Percentiles rank a stretch among this genome's conserved stretches.
Evolutionary conservation across 2,888 invertebrate species (phyloP).

Genomic region (Pantelozetes paolii): DNA sequence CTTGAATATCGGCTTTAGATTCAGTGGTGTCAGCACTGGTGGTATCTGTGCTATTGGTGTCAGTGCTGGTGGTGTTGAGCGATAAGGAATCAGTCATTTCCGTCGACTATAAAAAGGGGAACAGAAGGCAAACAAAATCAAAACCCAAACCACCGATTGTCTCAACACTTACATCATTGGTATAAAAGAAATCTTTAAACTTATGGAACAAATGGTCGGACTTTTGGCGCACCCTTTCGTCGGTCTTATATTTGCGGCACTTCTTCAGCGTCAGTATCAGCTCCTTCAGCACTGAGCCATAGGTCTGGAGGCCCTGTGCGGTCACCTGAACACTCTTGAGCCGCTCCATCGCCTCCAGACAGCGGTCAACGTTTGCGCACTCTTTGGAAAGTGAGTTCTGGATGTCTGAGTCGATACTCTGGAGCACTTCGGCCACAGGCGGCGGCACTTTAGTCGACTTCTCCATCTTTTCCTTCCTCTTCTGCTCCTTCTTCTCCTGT

Average conservation of each 20-base stretch:
- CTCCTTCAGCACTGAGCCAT: conserved; percentile 59
- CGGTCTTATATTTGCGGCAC: conserved; percentile 44
- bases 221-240: conserved; percentile 63
- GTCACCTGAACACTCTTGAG: conserved; percentile 60
- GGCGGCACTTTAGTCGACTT: not conserved
- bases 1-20: not conserved
- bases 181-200: conserved; percentile 53
- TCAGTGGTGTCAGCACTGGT: not conserved
- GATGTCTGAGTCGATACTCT: conserved; percentile 57
- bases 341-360: conserved; percentile 66
- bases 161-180: conserved; percentile 6
- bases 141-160: no score
- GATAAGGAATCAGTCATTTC: not conserved
- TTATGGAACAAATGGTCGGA: conserved; percentile 63
- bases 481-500: conserved; percentile 40
- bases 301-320: conserved; percentile 72
- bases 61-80: not conserved
- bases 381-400: conserved; percentile 64
- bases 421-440: conserved; percentile 22
- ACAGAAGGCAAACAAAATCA: not conserved
- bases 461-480: conserved; percentile 39
- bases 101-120: not conserved
- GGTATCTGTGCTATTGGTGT: not conserved
- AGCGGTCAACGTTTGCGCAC: conserved; percentile 67
- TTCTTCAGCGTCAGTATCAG: conserved; percentile 68